Evolutionary conservation across 1,140 invertebrate genomes (phyloP), one percentile per base, ranked within the genome.

Genomic region (Drosophila dunni): DNA sequence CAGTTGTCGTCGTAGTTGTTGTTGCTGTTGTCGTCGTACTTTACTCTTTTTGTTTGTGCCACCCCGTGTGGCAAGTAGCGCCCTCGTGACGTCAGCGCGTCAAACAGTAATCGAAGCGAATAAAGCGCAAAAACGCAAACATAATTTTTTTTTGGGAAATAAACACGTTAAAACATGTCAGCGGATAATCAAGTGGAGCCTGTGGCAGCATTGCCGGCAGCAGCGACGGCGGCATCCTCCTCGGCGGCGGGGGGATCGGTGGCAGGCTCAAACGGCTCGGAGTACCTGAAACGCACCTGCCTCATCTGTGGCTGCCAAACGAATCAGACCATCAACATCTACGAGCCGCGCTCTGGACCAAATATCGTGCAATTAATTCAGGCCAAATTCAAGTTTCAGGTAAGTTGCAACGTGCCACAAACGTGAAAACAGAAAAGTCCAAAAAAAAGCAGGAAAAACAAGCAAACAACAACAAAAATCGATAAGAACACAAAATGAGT

Each of bases 301-400:
- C 88, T 92, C 73, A 92, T 92, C 51, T 92, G 91, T 46, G 91
- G 91, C 61, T 92, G 91, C 71, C 88, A 92, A 46, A 92, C 91
- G 34, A 91, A 91, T 51, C 90, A 90, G 67, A 91, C 89, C 24
- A 92, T 92, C 57, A 92, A 92, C 72, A 92, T 92, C 71, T 91
- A 91, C 48, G 91, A 92, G 69, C 91, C 91, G 15, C 88, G 91
- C 61, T 85, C 77, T 64, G 91, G 91, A 15, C 91, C 91, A 57
- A 92, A 92, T 69, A 92, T 92, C 56, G 91, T 92, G 40, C 82
- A 92, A 74, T 58, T 92, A 24, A 92, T 92, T 45, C 91, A 92
- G 64, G 91, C 91, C 44, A 92, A 92, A 90, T 92, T 92, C 60
- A 91, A 92, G 78, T 90, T 92, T 62, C 91, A 92, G 90, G 91